phyloP scores from a whole-genome alignment of 2,113 vertebrate species.

The Chloropsis cyanopogon region DNA sequence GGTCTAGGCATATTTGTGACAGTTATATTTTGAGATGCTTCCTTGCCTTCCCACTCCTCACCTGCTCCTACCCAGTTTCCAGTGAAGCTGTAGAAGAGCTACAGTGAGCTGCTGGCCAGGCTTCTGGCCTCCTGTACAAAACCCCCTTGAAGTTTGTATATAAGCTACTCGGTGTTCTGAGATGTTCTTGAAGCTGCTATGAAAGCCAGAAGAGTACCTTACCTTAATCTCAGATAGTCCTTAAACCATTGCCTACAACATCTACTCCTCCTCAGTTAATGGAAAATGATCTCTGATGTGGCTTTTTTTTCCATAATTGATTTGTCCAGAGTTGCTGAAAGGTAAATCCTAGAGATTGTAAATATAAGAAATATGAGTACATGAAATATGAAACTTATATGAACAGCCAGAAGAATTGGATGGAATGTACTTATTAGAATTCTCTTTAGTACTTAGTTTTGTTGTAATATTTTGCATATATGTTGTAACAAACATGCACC shows the following conservation, averaged over 20 bases:
- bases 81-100: constrained; percentile 29
- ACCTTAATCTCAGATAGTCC: neutral
- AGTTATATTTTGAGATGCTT: constrained; percentile 2
- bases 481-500: neutral
- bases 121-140: neutral
- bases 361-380: neutral
- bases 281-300: neutral
- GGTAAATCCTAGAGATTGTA: neutral
- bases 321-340: neutral
- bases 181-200: constrained; percentile 3
- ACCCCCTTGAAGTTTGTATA: constrained; percentile 10
- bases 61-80: neutral
- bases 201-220: constrained; percentile 4
- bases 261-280: neutral
- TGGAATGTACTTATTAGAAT: neutral
- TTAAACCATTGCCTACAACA: neutral
- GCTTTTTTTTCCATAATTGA: neutral
- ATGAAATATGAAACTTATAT: neutral
- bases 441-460: neutral
- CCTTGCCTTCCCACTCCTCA: neutral
- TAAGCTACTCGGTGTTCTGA: constrained; percentile 12
- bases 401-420: constrained; percentile 1
- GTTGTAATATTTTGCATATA: constrained; percentile 22
- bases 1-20: neutral
- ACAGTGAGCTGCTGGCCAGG: constrained; percentile 14